These are phyloP conservation scores for Drosophila austrosaltans DNA, from an alignment of 2,888 invertebrate genomes.

Conservation along the genomic window DNA sequence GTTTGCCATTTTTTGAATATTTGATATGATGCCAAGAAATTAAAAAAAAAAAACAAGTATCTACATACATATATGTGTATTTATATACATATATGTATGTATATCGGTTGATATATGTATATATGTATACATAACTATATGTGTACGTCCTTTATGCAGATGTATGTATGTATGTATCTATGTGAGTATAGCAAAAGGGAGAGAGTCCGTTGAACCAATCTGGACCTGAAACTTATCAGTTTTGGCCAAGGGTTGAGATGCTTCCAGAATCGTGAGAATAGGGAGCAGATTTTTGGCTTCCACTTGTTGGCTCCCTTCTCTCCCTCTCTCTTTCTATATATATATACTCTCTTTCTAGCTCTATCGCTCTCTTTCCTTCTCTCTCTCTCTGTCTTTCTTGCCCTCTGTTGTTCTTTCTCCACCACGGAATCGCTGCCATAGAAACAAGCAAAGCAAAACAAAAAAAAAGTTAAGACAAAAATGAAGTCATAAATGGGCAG, in stretches of 20 bases:
- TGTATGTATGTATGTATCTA: neutral
- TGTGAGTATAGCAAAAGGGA: constrained; percentile 22
- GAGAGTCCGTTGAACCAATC: constrained; percentile 40
- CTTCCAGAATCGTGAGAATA: neutral
- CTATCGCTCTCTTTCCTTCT: neutral
- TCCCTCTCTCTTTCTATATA: neutral
- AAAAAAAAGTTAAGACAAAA: constrained; percentile 18
- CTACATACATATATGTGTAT: neutral
- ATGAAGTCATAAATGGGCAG: constrained; percentile 44
- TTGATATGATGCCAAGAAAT: constrained; percentile 17
- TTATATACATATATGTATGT: neutral
- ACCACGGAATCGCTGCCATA: constrained; percentile 44
- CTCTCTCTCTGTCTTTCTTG: neutral
- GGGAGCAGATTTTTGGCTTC: constrained; percentile 50
- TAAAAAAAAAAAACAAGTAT: neutral
- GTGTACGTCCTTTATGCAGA: neutral
- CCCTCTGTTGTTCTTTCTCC: neutral
- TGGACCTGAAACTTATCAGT: constrained; percentile 4
- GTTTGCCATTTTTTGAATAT: constrained; percentile 1
- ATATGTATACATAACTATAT: neutral
- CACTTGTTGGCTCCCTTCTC: constrained; percentile 39
- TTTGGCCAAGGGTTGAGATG: constrained; percentile 26
- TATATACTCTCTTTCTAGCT: neutral
- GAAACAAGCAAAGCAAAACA: constrained; percentile 24
- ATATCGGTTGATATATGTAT: neutral